Evolutionary conservation across 2,888 invertebrate genomes (phyloP), one percentile per base, ranked within the genome.

Genomic region (Macrophya alboannulata): DNA sequence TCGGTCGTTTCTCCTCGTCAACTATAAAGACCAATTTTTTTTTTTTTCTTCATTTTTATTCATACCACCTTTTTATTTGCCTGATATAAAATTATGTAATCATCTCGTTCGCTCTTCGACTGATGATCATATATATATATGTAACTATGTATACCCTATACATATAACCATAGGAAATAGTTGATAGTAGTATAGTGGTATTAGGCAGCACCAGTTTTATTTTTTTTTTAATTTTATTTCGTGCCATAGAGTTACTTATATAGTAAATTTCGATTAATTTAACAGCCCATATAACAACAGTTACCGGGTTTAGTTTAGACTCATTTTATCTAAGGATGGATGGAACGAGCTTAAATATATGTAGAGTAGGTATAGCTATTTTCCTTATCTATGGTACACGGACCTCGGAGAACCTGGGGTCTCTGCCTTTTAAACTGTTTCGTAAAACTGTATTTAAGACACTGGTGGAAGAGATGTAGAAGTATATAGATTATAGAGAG

Each of bases 71-170:
- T 71, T 25, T n/a, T 71, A 12, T 40, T 71, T n/a, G 1, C 17
- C n/a, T 48, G 31, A 48, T 51, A 77, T 77, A 77, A 51, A 77
- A 77, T 77, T 77, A 55, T 77, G 76, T 31, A 48, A 77, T 77
- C 51, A 77, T 51, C 48, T 77, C 31, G 17, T 77, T 77, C 51
- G 10, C 51, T 51, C 76, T 51, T 40, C n/a, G 45, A 45, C 72
- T 15, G 31, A 45, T 45, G 37, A 17, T 68, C 37, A 6, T n/a
- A 37, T 8, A 17, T 71, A 6, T n/a, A 8, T 17, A n/a, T 40
- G 12, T 40, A 40, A 40, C 1, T 21, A 21, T 62, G 1, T n/a
- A 8, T 21, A 62, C n/a, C n/a, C n/a, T n/a, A 6, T n/a, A 62
- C 15, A 21, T 17, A n/a, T n/a, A 62, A 21, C n/a, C n/a, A n/a